A percentile compares a stretch with the other conserved stretches of the same genome.
Evolutionary conservation across 2,797 vertebrate genomes (phyloP).

Genomic region (Myotis myotis): DNA sequence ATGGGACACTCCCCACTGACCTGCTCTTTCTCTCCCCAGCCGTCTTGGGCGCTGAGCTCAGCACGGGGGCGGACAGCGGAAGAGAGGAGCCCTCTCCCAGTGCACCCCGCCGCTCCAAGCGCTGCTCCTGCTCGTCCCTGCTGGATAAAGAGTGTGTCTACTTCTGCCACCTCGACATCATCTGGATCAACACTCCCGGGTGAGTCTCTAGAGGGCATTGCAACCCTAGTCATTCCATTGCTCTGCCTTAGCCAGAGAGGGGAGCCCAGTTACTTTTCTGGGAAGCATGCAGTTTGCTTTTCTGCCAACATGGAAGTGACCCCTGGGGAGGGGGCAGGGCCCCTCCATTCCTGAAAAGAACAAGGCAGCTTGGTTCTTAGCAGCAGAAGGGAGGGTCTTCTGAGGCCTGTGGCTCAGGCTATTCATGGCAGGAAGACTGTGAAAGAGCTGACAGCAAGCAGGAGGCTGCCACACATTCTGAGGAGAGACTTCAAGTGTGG

Average conservation of each 20-base stretch:
- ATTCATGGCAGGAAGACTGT: not conserved
- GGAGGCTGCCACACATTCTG: too few species aligned
- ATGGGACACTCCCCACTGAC: not conserved
- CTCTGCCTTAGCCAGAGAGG: not conserved
- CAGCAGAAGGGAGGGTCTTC: not conserved
- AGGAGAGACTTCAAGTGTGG: not conserved
- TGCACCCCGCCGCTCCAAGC: conserved; percentile 86
- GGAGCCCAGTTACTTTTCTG: not conserved
- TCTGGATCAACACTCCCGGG: conserved; percentile 99
- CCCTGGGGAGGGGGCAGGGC: fast-evolving
- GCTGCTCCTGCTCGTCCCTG: conserved; percentile 95
- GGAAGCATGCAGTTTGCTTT: not conserved
- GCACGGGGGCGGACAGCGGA: not conserved
- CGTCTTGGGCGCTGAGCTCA: conserved; percentile 68
- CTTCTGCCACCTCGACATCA: conserved; percentile 99
- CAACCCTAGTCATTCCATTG: not conserved
- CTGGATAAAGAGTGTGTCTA: conserved; percentile 98
- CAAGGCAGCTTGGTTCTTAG: not conserved
- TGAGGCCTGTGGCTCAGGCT: not conserved
- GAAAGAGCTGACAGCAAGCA: not conserved
- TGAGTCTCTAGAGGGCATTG: conserved; percentile 84
- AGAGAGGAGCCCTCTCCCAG: conserved; percentile 72
- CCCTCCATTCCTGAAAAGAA: not conserved
- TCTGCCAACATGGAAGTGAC: not conserved
- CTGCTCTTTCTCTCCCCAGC: conserved; percentile 61